These are phyloP conservation scores for Diplazon laetatorius DNA, from an alignment of 2,888 invertebrate genomes.

Conservation along the genomic window DNA sequence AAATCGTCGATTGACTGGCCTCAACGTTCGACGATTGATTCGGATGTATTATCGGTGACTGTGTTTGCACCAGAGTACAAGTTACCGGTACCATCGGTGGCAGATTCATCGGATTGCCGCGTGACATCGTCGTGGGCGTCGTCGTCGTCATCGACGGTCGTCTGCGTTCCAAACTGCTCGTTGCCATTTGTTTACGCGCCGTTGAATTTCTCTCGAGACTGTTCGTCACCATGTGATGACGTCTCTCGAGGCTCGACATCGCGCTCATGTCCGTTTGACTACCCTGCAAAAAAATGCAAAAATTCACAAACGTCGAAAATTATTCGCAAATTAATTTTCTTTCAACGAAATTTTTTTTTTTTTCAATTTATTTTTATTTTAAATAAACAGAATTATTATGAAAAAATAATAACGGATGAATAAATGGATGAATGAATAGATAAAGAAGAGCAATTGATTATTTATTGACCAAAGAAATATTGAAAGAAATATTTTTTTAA, in stretches of 20 bases:
- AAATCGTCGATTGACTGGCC: slow-evolving; percentile 70
- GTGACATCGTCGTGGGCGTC: slow-evolving; percentile 69
- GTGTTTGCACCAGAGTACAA: slow-evolving; percentile 79
- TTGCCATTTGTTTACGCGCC: slow-evolving; percentile 77
- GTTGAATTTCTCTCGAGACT: slow-evolving; percentile 81
- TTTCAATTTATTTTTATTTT: too few species aligned
- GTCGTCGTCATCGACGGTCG: slow-evolving; percentile 74
- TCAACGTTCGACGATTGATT: slow-evolving; percentile 74
- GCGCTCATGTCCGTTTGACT: slow-evolving; percentile 75
- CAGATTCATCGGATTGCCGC: slow-evolving; percentile 77
- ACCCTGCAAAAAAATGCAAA: too few species aligned
- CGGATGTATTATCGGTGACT: slow-evolving; percentile 79
- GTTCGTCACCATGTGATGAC: slow-evolving; percentile 80
- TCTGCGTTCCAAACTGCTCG: slow-evolving; percentile 80
- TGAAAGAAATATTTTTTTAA: too few species aligned
- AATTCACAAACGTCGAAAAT: slow-evolving; percentile 38
- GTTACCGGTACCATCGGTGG: slow-evolving; percentile 80
- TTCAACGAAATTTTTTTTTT: too few species aligned
- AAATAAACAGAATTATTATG: too few species aligned
- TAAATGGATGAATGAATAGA: slow-evolving; percentile 16
- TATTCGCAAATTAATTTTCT: slow-evolving; percentile 48
- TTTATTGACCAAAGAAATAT: too few species aligned
- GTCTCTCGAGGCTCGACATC: slow-evolving; percentile 77
- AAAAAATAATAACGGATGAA: slow-evolving; percentile 4
- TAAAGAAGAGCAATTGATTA: slow-evolving; percentile 17